Evolutionary conservation across 2,113 vertebrate genomes (phyloP).

Genomic region (Abramis brama): DNA sequence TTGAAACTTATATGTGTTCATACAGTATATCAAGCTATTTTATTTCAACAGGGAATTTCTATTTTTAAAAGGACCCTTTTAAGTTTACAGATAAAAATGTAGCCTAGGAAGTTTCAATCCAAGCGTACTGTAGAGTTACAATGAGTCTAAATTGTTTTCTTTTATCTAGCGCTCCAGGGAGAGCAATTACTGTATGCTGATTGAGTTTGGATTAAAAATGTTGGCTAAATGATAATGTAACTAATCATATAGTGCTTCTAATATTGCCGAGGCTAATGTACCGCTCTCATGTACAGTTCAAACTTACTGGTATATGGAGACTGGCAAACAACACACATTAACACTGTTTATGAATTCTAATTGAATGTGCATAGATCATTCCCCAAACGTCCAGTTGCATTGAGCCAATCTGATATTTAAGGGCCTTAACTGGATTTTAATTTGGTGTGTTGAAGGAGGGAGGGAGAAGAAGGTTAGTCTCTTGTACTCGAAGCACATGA

Average conservation of each 20-base stretch:
- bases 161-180: neutral
- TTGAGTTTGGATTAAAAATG: neutral
- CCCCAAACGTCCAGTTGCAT: neutral
- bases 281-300: neutral
- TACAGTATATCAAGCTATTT: neutral
- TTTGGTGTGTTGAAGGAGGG: conserved; percentile 17
- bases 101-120: neutral
- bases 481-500: conserved; percentile 20
- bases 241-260: neutral
- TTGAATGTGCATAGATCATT: neutral
- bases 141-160: neutral
- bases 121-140: neutral
- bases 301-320: neutral
- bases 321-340: neutral
- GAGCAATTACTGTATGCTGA: neutral
- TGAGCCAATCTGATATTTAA: conserved; percentile 17
- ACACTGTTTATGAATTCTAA: neutral
- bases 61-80: neutral
- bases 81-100: neutral
- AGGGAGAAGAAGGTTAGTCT: conserved; percentile 32
- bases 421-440: conserved; percentile 38
- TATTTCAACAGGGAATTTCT: neutral
- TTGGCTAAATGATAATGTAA: neutral
- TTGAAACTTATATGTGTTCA: neutral
- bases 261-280: neutral